These are phyloP conservation scores for Dermolepida albohirtum DNA, from an alignment of 2,888 invertebrate species.

Conservation along the genomic window DNA sequence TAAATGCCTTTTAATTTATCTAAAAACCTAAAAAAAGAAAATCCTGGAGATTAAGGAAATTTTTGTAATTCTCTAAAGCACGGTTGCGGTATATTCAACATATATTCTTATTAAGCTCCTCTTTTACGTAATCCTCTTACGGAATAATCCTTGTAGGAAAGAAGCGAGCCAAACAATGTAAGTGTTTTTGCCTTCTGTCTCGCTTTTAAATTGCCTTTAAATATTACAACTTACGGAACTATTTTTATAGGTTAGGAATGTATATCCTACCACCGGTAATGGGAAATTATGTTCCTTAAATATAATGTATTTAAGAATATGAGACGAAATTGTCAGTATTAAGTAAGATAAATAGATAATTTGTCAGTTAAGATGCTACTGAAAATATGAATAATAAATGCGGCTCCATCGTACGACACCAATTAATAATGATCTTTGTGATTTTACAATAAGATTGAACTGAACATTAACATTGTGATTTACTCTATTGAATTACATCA, in stretches of 20 bases:
- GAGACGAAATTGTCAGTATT: slow-evolving; percentile 12
- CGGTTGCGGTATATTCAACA: slow-evolving; percentile 12
- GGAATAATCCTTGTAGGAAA: slow-evolving; percentile 33
- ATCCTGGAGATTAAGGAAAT: slow-evolving; percentile 14
- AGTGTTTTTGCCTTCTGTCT: slow-evolving; percentile 23
- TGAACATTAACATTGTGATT: too few species aligned
- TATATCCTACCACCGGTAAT: slow-evolving; percentile 18
- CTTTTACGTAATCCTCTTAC: slow-evolving; percentile 37
- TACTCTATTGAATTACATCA: too few species aligned
- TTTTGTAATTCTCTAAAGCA: slow-evolving; percentile 18
- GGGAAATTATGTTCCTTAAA: slow-evolving; percentile 17
- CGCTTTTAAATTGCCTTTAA: slow-evolving; percentile 25
- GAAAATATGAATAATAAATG: too few species aligned
- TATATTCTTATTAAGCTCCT: slow-evolving; percentile 32
- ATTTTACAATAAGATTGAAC: too few species aligned
- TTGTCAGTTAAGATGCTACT: too few species aligned
- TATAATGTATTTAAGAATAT: slow-evolving; percentile 4
- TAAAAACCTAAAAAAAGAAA: slow-evolving; percentile 8
- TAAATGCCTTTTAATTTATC: slow-evolving; percentile 9
- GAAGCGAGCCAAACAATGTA: slow-evolving; percentile 21
- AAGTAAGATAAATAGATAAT: slow-evolving; percentile 10
- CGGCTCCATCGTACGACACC: too few species aligned
- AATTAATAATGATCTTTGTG: too few species aligned
- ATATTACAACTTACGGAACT: slow-evolving; percentile 17
- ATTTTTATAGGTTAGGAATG: slow-evolving; percentile 21